Evolutionary conservation across 37 sponge, comb jelly and placozoan genomes (phyloP).

Genomic region (Halichondria panicea): DNA sequence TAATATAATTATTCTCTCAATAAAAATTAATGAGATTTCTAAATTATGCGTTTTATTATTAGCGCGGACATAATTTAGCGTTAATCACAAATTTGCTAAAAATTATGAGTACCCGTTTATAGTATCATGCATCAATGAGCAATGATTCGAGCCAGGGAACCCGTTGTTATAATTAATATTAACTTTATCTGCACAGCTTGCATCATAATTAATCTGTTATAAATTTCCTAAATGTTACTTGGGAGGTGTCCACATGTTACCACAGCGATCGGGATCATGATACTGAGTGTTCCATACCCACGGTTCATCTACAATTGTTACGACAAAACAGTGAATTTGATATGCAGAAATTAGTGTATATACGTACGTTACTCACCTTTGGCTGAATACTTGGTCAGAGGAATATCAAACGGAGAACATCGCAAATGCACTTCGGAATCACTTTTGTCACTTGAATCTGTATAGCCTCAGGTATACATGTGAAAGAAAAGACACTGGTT

Average conservation of each 20-base stretch:
- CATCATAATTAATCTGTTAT: too few relatives aligned
- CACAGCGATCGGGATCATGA: slow-evolving; percentile 48
- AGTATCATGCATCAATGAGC: too few relatives aligned
- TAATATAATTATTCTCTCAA: too few relatives aligned
- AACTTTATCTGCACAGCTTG: too few relatives aligned
- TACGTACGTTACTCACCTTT: slow-evolving; percentile 28
- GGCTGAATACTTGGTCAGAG: slow-evolving; percentile 44
- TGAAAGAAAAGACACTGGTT: background rate
- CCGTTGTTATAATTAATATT: too few relatives aligned
- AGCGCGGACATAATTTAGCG: too few relatives aligned
- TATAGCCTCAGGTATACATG: background rate
- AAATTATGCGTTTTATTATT: too few relatives aligned
- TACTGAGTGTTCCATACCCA: slow-evolving; percentile 77
- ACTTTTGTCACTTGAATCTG: background rate
- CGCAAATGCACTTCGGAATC: background rate
- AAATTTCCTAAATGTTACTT: too few relatives aligned
- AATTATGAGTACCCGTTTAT: too few relatives aligned
- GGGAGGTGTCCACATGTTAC: slow-evolving; percentile 70
- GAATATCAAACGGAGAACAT: slow-evolving; percentile 50
- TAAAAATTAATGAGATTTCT: too few relatives aligned
- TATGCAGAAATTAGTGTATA: background rate
- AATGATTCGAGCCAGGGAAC: too few relatives aligned
- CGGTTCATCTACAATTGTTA: slow-evolving; percentile 48
- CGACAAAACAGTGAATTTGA: background rate
- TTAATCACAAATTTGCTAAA: too few relatives aligned